Conservation (phyloP, 1,140 invertebrate species). For the Cyphomyrmex costatus region DNA sequence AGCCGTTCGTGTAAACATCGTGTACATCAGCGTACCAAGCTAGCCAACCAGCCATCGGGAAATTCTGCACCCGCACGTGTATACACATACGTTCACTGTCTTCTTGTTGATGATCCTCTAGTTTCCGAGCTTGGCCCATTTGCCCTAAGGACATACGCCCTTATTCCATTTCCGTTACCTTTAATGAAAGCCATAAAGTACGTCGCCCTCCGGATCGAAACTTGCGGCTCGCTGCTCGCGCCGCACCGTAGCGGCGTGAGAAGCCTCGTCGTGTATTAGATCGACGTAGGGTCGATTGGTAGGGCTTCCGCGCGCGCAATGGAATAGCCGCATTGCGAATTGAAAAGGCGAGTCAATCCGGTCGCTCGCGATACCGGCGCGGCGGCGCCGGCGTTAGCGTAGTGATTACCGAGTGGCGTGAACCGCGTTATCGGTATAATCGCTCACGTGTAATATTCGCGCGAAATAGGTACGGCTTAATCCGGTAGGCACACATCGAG, state of each 20-base stretch:
- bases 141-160: constrained; percentile 62
- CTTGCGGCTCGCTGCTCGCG: constrained; percentile 40
- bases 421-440: constrained; percentile 27
- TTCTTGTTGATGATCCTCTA: constrained; percentile 25
- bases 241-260: constrained; percentile 36
- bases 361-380: constrained; percentile 11
- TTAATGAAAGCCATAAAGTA: constrained; percentile 83
- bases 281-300: constrained; percentile 26
- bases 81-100: constrained; percentile 16
- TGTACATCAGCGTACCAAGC: constrained; percentile 44
- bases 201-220: constrained; percentile 41
- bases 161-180: constrained; percentile 70
- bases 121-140: constrained; percentile 13
- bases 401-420: constrained; percentile 35
- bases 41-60: constrained; percentile 62
- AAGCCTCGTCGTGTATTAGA: constrained; percentile 7
- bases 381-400: constrained; percentile 14
- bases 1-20: constrained; percentile 81
- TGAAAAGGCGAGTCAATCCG: constrained; percentile 51
- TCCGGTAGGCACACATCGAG: constrained; percentile 1
- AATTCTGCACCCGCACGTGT: constrained; percentile 63
- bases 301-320: constrained; percentile 22
- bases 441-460: constrained; percentile 13
- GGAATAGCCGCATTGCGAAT: constrained; percentile 60
- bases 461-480: constrained; percentile 26